A percentile compares a stretch with the other conserved stretches of the same genome.
Conservation (phyloP, 1,140 invertebrate genomes). For the Anoplolepis gracilipes region DNA sequence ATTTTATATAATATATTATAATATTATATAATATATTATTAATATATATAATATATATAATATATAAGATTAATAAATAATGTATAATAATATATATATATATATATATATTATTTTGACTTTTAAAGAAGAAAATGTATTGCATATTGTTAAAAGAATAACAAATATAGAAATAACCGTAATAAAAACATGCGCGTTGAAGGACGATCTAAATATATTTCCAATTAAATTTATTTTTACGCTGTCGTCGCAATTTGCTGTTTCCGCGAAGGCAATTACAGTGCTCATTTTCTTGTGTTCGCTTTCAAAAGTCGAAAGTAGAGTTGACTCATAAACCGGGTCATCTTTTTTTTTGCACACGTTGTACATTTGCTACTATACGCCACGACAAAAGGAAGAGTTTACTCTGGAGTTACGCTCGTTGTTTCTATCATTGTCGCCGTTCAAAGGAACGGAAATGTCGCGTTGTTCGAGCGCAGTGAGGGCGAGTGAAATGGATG, state of each 20-base stretch:
- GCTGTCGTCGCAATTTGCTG: not conserved
- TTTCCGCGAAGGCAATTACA: constrained; percentile 25
- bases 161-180: not conserved
- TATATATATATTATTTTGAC: not conserved
- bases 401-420: constrained; percentile 39
- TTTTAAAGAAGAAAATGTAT: not conserved
- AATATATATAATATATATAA: too few species aligned
- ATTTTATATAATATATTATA: too few species aligned
- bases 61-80: too few species aligned
- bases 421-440: constrained; percentile 68
- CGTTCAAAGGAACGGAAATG: constrained; percentile 62
- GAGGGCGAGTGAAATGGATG: not conserved
- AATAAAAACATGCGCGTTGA: too few species aligned
- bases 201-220: not conserved
- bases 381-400: constrained; percentile 59
- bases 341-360: not conserved
- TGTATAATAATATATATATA: too few species aligned
- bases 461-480: not conserved
- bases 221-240: constrained; percentile 35
- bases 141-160: not conserved
- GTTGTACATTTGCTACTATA: constrained; percentile 14
- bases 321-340: constrained; percentile 3
- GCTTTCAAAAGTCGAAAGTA: constrained; percentile 34
- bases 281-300: constrained; percentile 8
- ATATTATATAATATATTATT: too few species aligned